Conservation (phyloP, 2,888 invertebrate genomes). For the Calliscelio sp. region DNA sequence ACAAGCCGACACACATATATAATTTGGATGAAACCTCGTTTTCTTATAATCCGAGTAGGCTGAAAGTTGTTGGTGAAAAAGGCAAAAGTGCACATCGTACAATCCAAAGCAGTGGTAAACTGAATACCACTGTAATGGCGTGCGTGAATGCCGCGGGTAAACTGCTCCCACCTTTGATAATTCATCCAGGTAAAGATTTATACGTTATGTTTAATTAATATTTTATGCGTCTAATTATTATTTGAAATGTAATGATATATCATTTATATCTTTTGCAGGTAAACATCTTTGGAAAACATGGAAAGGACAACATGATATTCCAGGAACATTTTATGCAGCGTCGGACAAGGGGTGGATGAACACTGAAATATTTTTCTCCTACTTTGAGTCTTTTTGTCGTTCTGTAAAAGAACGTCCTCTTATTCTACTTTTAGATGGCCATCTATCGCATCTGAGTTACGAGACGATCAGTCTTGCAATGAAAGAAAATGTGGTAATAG, state of each 20-base stretch:
- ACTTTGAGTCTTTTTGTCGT: conserved; percentile 31
- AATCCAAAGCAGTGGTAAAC: conserved; percentile 29
- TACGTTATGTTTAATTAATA: neutral
- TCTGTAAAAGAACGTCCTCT: conserved; percentile 19
- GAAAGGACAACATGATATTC: conserved; percentile 13
- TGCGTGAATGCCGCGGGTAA: conserved; percentile 20
- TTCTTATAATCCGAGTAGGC: conserved; percentile 12
- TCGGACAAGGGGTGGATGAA: conserved; percentile 42
- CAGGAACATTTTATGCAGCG: conserved; percentile 23
- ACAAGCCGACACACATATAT: conserved; percentile 21
- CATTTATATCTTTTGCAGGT: conserved; percentile 1
- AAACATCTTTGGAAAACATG: conserved; percentile 24
- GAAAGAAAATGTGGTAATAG: conserved; percentile 26
- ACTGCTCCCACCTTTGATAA: conserved; percentile 31
- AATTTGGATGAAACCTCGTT: conserved; percentile 41
- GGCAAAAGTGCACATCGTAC: conserved; percentile 2
- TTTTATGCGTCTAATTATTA: too few relatives aligned
- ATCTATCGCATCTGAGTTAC: conserved; percentile 32
- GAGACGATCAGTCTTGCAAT: conserved; percentile 27
- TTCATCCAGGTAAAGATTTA: conserved; percentile 18
- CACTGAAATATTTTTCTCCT: conserved; percentile 32
- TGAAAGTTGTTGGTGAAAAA: conserved; percentile 28
- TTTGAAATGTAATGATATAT: too few relatives aligned
- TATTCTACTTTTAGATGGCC: conserved; percentile 24
- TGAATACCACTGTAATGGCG: conserved; percentile 27